Base-by-base conservation (phyloP, 2,888 invertebrate genomes). In the Homarus gammarus region DNA sequence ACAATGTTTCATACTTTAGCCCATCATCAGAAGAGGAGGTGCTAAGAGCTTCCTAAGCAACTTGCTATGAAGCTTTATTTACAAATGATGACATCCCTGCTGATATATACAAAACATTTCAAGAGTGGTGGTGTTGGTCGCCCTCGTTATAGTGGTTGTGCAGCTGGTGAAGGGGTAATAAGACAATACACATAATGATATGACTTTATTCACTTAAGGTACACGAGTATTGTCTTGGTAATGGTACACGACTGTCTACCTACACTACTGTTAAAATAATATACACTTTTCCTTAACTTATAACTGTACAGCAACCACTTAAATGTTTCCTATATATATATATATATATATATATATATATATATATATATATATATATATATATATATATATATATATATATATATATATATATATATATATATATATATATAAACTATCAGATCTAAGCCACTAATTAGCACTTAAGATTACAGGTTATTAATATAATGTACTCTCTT, bases 291-390 rank as follows among this genome's bases (percentile, higher is more conserved):
- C 22, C 56, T 56, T 56, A 56, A 56, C 18, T 22, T 56, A 56
- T 22, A 56, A 22, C 56, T 56, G 56, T 56, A 56, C 56, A 56
- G 22, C 22, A 56, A 22, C 0, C 5, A 12, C 5, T 3, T 56
- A 18, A 27, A 31, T 73, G n/a, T 31, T n/a, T 73, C 22, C 15
- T 56, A 1, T 56, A 56, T 56, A 56, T 56, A 56, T 56, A 56
- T 12, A 0, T 56, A 56, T 56, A 56, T 56, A 56, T 56, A 56
- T 56, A 56, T 56, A 56, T 56, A 12, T 56, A 56, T 56, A 56
- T 56, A 56, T 56, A 56, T 56, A 56, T 56, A 56, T 56, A 56
- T 56, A 56, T 56, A 56, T 56, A 56, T 56, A 56, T 56, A 56
- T 56, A 56, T 56, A 56, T 56, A 56, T 56, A 56, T 56, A 56